Percentiles rank a stretch among this genome's conserved stretches.
Conservation (phyloP, 2,113 vertebrate genomes). For the Brachyhypopomus gauderio region DNA sequence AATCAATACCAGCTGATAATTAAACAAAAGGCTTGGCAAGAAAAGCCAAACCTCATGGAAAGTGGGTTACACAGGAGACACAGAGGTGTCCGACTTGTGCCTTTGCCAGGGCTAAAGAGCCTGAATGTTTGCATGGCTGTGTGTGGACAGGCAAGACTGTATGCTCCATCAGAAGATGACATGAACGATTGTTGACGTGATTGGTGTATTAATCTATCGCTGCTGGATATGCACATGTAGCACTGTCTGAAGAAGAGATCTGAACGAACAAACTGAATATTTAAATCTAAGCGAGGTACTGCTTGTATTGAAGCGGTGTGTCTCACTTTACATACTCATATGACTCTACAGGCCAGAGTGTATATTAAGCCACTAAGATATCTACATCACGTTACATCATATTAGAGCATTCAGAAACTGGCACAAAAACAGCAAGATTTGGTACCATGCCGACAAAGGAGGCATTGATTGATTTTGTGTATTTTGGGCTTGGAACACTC, state of each 20-base stretch:
- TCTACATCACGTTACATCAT: neutral
- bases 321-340: neutral
- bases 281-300: no score
- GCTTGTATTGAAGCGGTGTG: neutral
- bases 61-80: conserved; percentile 78
- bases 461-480: conserved; percentile 58
- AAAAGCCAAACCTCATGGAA: conserved; percentile 67
- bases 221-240: neutral
- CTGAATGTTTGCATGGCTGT: neutral
- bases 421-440: conserved; percentile 42
- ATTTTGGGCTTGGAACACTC: conserved; percentile 54
- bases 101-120: conserved; percentile 46
- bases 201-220: neutral
- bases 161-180: neutral
- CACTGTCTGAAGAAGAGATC: neutral
- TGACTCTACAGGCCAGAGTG: neutral
- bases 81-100: conserved; percentile 67
- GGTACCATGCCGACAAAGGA: conserved; percentile 40
- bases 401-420: conserved; percentile 28
- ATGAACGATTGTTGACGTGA: neutral
- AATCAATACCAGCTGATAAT: conserved; percentile 83
- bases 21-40: conserved; percentile 79
- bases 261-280: neutral
- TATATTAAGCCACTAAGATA: conserved; percentile 13
- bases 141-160: neutral